Conservation (phyloP, 2,113 vertebrate species). For the Parus major region DNA sequence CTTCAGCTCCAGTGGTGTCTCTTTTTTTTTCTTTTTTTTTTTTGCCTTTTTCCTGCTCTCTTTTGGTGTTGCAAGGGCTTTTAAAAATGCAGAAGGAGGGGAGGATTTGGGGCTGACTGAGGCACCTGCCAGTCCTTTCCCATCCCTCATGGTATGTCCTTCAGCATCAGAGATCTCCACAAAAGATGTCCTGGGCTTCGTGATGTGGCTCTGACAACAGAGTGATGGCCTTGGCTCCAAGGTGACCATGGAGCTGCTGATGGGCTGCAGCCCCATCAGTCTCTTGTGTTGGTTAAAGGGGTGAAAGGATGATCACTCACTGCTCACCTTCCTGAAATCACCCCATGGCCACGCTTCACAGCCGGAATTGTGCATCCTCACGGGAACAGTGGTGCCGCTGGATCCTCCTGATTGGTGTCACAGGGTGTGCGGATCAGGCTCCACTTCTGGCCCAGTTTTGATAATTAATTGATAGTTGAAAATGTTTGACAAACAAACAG, state of each 20-base stretch:
- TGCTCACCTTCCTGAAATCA: background rate
- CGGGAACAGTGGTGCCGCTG: fast-evolving
- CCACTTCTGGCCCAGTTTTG: background rate
- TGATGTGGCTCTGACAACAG: background rate
- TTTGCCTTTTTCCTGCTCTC: fast-evolving
- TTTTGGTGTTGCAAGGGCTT: background rate
- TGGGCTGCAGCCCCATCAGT: background rate
- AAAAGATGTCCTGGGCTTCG: background rate
- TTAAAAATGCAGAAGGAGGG: background rate
- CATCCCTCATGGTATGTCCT: fast-evolving
- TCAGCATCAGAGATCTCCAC: fast-evolving
- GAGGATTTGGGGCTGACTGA: background rate
- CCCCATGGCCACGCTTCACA: fast-evolving
- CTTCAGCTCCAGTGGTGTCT: fast-evolving
- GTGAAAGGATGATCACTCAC: background rate
- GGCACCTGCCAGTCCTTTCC: background rate
- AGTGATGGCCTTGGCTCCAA: background rate
- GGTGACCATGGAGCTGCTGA: background rate
- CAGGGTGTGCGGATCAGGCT: fast-evolving
- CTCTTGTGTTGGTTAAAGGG: background rate
- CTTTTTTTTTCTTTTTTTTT: background rate
- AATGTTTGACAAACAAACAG: conserved; percentile 25
- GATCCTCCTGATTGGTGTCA: background rate
- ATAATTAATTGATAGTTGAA: conserved; percentile 46
- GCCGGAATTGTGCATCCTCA: fast-evolving